A percentile compares a stretch with the other conserved stretches of the same genome.
These are phyloP conservation scores for Aphodius granarius DNA, from an alignment of 2,888 invertebrate species.

Conservation along the genomic window DNA sequence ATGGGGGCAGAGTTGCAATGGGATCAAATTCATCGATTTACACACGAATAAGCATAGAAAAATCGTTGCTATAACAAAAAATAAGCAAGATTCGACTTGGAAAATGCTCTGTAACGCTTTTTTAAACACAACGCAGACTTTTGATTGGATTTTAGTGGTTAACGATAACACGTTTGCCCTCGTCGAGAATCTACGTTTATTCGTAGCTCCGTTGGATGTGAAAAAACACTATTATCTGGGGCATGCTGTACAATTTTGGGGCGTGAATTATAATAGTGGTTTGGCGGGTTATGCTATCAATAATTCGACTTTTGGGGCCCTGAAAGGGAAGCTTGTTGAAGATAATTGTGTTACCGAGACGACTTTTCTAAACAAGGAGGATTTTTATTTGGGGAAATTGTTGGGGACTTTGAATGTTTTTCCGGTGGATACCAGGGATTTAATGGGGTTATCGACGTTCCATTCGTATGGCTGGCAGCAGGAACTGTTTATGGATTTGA, in stretches of 20 bases:
- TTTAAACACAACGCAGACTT: conserved; percentile 34
- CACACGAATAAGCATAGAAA: conserved; percentile 35
- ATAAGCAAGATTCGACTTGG: conserved; percentile 46
- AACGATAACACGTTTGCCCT: conserved; percentile 60
- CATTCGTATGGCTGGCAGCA: conserved; percentile 56
- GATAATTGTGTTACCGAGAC: conserved; percentile 54
- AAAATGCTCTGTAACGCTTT: conserved; percentile 43
- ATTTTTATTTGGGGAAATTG: conserved; percentile 61
- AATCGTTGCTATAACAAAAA: conserved; percentile 40
- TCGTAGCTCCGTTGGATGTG: conserved; percentile 54
- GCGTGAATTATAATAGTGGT: conserved; percentile 57
- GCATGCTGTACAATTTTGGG: conserved; percentile 59
- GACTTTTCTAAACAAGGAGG: conserved; percentile 61
- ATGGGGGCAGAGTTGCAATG: conserved; percentile 50
- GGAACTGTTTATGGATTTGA: conserved; percentile 50
- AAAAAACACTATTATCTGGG: conserved; percentile 58
- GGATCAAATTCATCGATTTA: conserved; percentile 39
- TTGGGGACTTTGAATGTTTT: conserved; percentile 55
- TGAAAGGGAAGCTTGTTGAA: conserved; percentile 51
- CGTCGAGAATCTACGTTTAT: conserved; percentile 59
- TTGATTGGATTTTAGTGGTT: conserved; percentile 60
- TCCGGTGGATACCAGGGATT: conserved; percentile 58
- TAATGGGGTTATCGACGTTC: conserved; percentile 55
- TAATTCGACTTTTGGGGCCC: conserved; percentile 50
- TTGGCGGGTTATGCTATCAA: conserved; percentile 62